Evolutionary conservation across 2,888 invertebrate genomes (phyloP), one percentile per base, ranked within the genome.

Genomic region (Perizoma affinitatum): DNA sequence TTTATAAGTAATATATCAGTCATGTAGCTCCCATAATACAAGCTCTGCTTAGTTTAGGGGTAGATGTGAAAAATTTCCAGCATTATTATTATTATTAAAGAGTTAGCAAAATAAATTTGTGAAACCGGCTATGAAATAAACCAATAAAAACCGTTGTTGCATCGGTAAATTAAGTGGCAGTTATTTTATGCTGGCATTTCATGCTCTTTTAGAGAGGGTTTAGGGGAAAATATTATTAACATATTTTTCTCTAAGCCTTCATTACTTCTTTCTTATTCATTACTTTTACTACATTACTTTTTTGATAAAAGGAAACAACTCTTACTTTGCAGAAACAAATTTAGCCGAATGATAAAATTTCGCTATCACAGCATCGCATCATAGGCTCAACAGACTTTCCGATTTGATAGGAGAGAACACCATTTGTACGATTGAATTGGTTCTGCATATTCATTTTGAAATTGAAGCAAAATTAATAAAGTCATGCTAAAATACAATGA

Each of bases 261-360:
- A 58, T 62, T 62, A 54, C 61, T 54, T n/a, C n/a, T n/a, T n/a
- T n/a, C n/a, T n/a, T n/a, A n/a, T n/a, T n/a, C n/a, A n/a, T n/a
- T n/a, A n/a, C n/a, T n/a, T n/a, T n/a, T n/a, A n/a, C n/a, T n/a
- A n/a, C n/a, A n/a, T n/a, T n/a, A n/a, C n/a, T n/a, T n/a, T n/a
- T n/a, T 73, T 73, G 67, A 72, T 73, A 65, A 71, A 72, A 73
- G 69, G 67, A 67, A 77, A 80, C 79, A 78, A 42, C 4, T 69
- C 78, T 77, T 73, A 72, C 70, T 69, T 76, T 73, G 73, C 66
- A 72, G 61, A 70, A 66, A 52, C 71, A 63, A 5, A 68, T 67
- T 69, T 63, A 68, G 63, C 71, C 73, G 69, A 70, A 70, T 78
- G 77, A 83, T 79, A 79, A 74, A 76, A 79, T 75, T 74, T 73